phyloP scores from a whole-genome alignment of 2,888 invertebrate species.

The Scaptomyza tumidula region DNA sequence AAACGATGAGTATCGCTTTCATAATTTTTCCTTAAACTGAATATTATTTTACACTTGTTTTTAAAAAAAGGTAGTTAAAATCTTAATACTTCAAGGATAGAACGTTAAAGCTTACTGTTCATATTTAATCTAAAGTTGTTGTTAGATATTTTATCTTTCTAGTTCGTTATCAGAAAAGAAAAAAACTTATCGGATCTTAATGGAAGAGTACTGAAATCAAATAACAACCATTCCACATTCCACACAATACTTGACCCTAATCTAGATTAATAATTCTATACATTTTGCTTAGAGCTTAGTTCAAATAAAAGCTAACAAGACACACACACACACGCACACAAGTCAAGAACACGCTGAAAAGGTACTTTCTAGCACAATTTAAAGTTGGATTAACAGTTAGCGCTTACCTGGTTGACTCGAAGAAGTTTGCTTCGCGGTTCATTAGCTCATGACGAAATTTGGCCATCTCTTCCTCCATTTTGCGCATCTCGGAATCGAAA shows the following conservation, averaged over 20 bases:
- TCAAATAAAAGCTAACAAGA: conserved; percentile 9
- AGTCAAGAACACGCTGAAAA: conserved; percentile 1
- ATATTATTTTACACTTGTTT: not conserved
- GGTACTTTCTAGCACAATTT: conserved; percentile 9
- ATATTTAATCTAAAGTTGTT: not conserved
- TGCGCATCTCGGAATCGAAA: conserved; percentile 98
- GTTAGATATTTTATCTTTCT: not conserved
- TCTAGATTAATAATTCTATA: conserved; percentile 10
- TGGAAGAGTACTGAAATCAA: not conserved
- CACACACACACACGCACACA: not conserved
- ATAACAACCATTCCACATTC: not conserved
- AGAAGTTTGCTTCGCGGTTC: conserved; percentile 96
- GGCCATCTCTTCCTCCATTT: conserved; percentile 99
- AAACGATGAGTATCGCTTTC: conserved; percentile 4
- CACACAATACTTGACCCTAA: conserved; percentile 5
- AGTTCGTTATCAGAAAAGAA: not conserved
- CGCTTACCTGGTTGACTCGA: conserved; percentile 92
- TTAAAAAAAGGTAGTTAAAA: not conserved
- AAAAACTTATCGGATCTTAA: not conserved
- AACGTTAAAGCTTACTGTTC: not conserved
- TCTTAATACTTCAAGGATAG: not conserved
- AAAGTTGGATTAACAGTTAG: not conserved
- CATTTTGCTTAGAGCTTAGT: not conserved
- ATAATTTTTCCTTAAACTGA: not conserved
- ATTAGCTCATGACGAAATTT: conserved; percentile 96